These are phyloP conservation scores for Hetaerina americana DNA, from an alignment of 1,140 invertebrate species.

Conservation along the genomic window DNA sequence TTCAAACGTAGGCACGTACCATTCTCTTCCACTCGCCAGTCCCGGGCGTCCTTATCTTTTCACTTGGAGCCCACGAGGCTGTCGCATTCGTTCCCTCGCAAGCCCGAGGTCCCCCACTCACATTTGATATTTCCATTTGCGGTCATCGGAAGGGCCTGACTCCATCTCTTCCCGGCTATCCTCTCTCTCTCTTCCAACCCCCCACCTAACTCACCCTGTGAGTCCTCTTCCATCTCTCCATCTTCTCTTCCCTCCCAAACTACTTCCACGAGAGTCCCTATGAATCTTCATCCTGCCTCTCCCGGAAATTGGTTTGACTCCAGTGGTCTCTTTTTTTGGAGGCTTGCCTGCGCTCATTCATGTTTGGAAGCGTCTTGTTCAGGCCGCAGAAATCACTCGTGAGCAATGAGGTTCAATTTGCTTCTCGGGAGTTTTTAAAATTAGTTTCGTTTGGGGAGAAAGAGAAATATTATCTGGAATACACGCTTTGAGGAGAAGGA, in stretches of 20 bases:
- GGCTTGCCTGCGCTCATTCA: background rate
- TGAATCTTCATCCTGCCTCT: background rate
- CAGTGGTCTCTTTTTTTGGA: background rate
- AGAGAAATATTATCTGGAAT: too few species aligned
- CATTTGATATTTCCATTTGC: background rate
- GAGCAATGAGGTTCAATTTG: background rate
- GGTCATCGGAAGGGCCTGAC: background rate
- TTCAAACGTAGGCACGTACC: background rate
- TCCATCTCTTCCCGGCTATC: too few species aligned
- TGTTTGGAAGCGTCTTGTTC: background rate
- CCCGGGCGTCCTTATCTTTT: background rate
- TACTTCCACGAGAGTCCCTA: too few species aligned
- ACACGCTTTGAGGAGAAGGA: too few species aligned
- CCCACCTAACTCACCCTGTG: too few species aligned
- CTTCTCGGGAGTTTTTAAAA: too few species aligned
- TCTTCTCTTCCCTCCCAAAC: too few species aligned
- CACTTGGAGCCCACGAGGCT: background rate
- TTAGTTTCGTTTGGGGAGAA: too few species aligned
- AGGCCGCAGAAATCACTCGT: background rate
- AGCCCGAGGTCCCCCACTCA: background rate
- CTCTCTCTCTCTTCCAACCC: too few species aligned
- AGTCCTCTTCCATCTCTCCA: too few species aligned
- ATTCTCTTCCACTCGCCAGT: background rate
- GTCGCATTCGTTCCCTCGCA: background rate
- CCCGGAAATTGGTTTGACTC: background rate